Evolutionary conservation across 2,113 vertebrate species (phyloP).

Genomic region (human): GRCh38 chr1:13968001-13968500

Average conservation of each 20-base stretch:
- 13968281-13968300: background rate
- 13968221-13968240: background rate
- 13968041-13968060: background rate
- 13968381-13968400: fast-evolving
- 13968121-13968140: background rate
- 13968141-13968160: background rate
- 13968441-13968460: background rate
- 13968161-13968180: background rate
- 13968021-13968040: background rate
- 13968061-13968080: conserved; percentile 19
- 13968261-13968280: background rate
- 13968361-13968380: background rate
- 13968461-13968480: fast-evolving
- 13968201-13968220: background rate
- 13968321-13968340: background rate
- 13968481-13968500: background rate
- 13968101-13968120: background rate
- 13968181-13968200: background rate
- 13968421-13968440: fast-evolving
- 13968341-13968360: background rate
- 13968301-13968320: background rate
- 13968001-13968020: background rate
- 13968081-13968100: background rate
- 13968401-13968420: background rate
- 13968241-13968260: fast-evolving